Conservation (phyloP, 2,113 vertebrate species). For the Corythoichthys intestinalis region DNA sequence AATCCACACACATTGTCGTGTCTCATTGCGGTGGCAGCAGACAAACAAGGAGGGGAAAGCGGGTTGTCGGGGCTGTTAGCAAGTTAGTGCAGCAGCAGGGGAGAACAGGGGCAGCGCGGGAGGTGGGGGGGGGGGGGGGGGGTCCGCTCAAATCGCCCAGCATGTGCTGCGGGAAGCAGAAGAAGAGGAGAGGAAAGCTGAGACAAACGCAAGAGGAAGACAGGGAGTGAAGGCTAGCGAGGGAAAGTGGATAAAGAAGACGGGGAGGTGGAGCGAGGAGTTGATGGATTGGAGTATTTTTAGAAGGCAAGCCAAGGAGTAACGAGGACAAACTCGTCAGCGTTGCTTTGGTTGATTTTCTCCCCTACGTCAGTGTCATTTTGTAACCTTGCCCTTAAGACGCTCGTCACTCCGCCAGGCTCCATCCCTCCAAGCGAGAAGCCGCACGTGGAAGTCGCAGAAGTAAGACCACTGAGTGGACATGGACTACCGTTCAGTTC, state of each 20-base stretch:
- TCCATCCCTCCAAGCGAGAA: not conserved
- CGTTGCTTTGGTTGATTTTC: constrained; percentile 15
- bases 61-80: not conserved
- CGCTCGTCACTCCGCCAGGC: not conserved
- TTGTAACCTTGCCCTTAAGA: not conserved
- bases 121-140: not conserved
- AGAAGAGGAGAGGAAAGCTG: constrained; percentile 28
- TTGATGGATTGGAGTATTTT: constrained; percentile 69
- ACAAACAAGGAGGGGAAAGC: constrained; percentile 30
- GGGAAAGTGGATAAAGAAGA: constrained; percentile 45
- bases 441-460: constrained; percentile 27
- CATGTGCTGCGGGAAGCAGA: constrained; percentile 12
- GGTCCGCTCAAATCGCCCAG: not conserved
- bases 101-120: not conserved
- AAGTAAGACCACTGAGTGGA: constrained; percentile 34
- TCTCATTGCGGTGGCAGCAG: constrained; percentile 40
- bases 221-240: constrained; percentile 32
- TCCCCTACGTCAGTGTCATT: constrained; percentile 43
- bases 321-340: constrained; percentile 12
- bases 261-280: constrained; percentile 55
- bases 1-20: constrained; percentile 24
- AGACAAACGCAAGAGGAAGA: constrained; percentile 41
- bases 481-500: constrained; percentile 28
- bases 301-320: constrained; percentile 32
- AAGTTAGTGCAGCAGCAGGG: not conserved